Evolutionary conservation across 2,113 vertebrate genomes (phyloP), one percentile per base, ranked within the genome.

Genomic region (Cariama cristata): DNA sequence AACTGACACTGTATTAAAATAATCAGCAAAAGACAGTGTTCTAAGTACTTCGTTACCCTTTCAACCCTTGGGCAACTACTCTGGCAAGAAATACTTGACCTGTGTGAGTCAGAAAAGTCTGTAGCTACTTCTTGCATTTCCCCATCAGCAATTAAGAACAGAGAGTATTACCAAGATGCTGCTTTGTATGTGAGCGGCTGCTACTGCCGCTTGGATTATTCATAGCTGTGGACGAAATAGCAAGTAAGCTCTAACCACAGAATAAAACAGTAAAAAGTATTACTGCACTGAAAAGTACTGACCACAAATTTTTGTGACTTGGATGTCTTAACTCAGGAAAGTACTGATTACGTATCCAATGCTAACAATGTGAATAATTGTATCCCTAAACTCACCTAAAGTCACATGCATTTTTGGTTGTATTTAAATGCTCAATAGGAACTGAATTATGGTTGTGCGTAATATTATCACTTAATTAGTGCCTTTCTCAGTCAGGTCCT

Each of bases 151-250:
- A 69, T 88, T 91, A 91, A 95, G 80, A 96, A 62, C 24, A 47
- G 56, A 68, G 38, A 79, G 4, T n/a, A 79, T 91, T 92, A 73
- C 45, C 13, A n/a, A 88, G 86, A 81, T 81, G 69, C 32, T 56
- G 72, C 33, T 96, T 94, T 80, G 23, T 75, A 87, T 76, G 28
- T 69, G 4, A 27, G 18, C 60, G 94, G 44, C n/a, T 90, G 40
- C 56, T 93, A 28, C 33, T 79, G 44, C 55, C 68, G 12, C 49
- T 85, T 83, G 68, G 40, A 69, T 97, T 95, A 96, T 73, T 95
- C 93, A 95, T 32, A 93, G 56, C 45, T 92, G 23, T 32, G 32
- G 96, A 75, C 50, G 33, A 50, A 92, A 88, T 16, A 35, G 6
- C 49, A 86, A 84, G 47, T 22, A 95, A 66, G 32, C 5, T 83